Conservation (phyloP, 2,797 vertebrate genomes). For the Sarcoramphus papa region DNA sequence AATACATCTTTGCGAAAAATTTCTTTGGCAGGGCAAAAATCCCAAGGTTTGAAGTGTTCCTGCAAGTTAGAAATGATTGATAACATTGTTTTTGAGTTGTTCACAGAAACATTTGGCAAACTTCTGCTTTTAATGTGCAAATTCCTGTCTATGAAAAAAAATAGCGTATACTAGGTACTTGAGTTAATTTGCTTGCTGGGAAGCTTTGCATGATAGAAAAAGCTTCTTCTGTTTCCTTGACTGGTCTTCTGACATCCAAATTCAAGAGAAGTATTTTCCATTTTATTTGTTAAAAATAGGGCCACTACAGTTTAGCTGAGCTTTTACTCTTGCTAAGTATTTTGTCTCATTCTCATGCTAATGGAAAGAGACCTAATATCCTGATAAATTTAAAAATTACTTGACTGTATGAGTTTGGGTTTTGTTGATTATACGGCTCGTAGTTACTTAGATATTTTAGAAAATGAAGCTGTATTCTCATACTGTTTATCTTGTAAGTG, state of each 20-base stretch:
- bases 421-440: not conserved
- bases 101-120: constrained; percentile 14
- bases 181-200: not conserved
- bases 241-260: not conserved
- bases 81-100: not conserved
- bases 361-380: not conserved
- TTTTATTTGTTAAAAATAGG: not conserved
- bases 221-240: not conserved
- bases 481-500: not conserved
- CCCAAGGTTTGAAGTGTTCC: not conserved
- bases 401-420: not conserved
- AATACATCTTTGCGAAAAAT: constrained; percentile 4
- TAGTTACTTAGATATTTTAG: not conserved
- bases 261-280: not conserved
- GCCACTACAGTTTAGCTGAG: not conserved
- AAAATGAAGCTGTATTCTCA: not conserved
- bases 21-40: not conserved
- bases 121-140: not conserved
- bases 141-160: not conserved
- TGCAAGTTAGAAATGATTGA: not conserved
- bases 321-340: not conserved
- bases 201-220: not conserved
- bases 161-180: not conserved
- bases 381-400: not conserved
- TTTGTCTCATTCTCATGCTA: not conserved